Conservation (phyloP, 2,113 vertebrate species). For the Sapayoa aenigma region DNA sequence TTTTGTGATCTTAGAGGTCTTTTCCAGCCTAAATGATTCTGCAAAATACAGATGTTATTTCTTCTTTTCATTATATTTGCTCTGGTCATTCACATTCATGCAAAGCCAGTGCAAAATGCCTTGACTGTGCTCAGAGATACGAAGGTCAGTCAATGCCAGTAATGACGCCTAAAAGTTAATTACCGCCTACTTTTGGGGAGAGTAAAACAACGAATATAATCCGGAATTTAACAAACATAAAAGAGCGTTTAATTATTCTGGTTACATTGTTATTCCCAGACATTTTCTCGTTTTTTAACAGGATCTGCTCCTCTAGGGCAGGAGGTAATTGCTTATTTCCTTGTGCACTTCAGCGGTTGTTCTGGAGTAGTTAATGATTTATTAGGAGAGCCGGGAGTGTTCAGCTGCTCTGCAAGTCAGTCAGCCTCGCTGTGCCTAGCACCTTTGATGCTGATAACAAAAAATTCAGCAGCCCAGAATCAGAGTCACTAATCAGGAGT, state of each 20-base stretch:
- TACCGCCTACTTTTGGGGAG: not conserved
- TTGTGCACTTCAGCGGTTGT: not conserved
- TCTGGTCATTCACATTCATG: not conserved
- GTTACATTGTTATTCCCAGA: not conserved
- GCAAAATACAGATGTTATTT: not conserved
- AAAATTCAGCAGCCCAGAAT: not conserved
- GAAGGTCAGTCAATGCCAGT: not conserved
- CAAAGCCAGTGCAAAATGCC: not conserved
- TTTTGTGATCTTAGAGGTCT: not conserved
- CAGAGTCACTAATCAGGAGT: not conserved
- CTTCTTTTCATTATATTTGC: not conserved
- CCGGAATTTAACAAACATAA: not conserved
- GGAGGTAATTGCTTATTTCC: conserved; percentile 53
- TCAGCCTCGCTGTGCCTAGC: not conserved
- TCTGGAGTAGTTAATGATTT: conserved; percentile 48
- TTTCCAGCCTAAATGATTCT: not conserved
- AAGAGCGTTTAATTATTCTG: conserved; percentile 22
- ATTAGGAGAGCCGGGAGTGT: conserved; percentile 6
- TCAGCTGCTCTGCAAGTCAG: not conserved
- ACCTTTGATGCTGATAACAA: not conserved
- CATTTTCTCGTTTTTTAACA: not conserved
- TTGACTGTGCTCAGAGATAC: accelerated
- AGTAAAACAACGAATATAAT: not conserved
- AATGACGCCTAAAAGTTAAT: not conserved
- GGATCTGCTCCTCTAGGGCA: conserved; percentile 39